phyloP scores from a whole-genome alignment of 2,113 vertebrate genomes.

The Lutjanus erythropterus region DNA sequence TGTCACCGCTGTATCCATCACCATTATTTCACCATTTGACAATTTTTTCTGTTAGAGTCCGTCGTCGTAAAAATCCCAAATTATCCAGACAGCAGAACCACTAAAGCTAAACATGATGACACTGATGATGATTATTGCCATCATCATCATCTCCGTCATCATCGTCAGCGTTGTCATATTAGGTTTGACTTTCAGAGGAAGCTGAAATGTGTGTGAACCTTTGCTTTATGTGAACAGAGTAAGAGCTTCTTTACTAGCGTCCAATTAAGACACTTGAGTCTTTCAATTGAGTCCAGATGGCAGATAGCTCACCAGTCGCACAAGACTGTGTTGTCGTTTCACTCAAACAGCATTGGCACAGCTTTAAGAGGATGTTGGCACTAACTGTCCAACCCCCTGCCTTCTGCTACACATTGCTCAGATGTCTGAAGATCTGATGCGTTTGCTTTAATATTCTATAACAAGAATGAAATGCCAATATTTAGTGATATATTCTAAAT shows the following conservation, averaged over 20 bases:
- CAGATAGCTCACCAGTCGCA: slow-evolving; percentile 59
- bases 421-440: slow-evolving; percentile 46
- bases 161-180: slow-evolving; percentile 10
- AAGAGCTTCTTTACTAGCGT: slow-evolving; percentile 51
- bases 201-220: slow-evolving; percentile 40
- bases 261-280: slow-evolving; percentile 70
- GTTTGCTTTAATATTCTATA: slow-evolving; percentile 43
- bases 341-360: slow-evolving; percentile 68
- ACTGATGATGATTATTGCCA: slow-evolving; percentile 33
- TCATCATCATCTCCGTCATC: slow-evolving; percentile 1
- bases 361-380: slow-evolving; percentile 61
- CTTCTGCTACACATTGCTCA: slow-evolving; percentile 70
- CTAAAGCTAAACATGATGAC: slow-evolving; percentile 32
- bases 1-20: slow-evolving; percentile 62
- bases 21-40: slow-evolving; percentile 57
- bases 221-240: slow-evolving; percentile 46
- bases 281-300: slow-evolving; percentile 74
- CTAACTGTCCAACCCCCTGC: slow-evolving; percentile 61
- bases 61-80: slow-evolving; percentile 35
- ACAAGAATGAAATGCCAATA: background rate
- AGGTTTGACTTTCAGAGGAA: slow-evolving; percentile 42
- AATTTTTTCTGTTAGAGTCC: slow-evolving; percentile 37
- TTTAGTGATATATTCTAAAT: background rate
- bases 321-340: slow-evolving; percentile 64
- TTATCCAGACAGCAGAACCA: slow-evolving; percentile 26